Base-by-base conservation (phyloP, 2,888 invertebrate genomes). In the Temnothorax rugatulus region DNA sequence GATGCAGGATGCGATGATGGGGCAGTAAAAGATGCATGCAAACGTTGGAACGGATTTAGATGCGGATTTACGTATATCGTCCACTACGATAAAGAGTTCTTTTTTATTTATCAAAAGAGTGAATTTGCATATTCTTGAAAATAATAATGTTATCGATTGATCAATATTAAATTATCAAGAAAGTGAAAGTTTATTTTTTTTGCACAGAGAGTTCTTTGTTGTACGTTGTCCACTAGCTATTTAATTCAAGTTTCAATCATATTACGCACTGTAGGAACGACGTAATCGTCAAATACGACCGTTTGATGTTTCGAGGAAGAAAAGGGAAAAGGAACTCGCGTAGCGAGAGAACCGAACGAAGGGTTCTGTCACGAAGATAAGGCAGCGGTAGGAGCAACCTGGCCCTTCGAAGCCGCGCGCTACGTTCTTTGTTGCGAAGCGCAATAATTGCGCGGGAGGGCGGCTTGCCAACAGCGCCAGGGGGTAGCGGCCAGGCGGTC, bases 401-500 rank as follows among this genome's bases (percentile, higher is more conserved):
- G 87, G 88, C 89, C 90, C 88, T 91, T 92, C 90, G 87, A 86
- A 76, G 47, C 47, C 86, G 79, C 71, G 87, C 87, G 88, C 87
- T 89, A 89, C 86, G 90, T 86, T 90, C 92, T 92, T 93, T 93
- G 94, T 90, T 93, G 92, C 91, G 89, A 91, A 92, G 93, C 93
- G 94, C 92, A 94, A 94, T 94, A 94, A 94, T 94, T 94, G 94
- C 92, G 90, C 91, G 90, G 91, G 92, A 93, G 93, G 92, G 91
- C 91, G 90, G 84, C 82, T 71, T 79, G 74, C 57, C 83, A 89
- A 86, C 84, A 66, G 21, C n/a, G n/a, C 15, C 86, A 47, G 84
- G 84, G 88, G 86, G 85, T 21, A 74, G 44, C 66, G 44, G 47
- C 54, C 64, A 73, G 82, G 64, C 82, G 63, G 41, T 75, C 52